phyloP scores from a whole-genome alignment of 35 echinoderm and acorn worm genomes.

The Ptychodera flava region DNA sequence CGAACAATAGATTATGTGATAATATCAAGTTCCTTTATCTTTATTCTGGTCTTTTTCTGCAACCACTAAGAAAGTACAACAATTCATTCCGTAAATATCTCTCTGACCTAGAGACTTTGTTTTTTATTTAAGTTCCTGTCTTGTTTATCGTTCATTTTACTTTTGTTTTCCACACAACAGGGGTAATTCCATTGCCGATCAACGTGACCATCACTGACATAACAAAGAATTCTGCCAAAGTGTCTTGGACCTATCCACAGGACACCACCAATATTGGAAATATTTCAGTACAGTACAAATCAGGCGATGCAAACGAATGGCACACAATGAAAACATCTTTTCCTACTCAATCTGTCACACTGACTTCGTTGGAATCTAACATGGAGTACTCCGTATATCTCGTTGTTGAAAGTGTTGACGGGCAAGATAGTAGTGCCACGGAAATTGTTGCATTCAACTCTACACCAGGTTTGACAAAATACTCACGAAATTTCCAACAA shows the following conservation, averaged over 20 bases:
- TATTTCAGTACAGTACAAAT: not conserved
- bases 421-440: not conserved
- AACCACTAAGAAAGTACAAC: too few species aligned
- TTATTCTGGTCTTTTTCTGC: too few species aligned
- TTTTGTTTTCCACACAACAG: not conserved
- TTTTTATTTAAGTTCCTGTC: too few species aligned
- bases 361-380: not conserved
- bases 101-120: too few species aligned
- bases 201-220: not conserved
- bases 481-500: too few species aligned
- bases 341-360: not conserved
- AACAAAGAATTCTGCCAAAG: not conserved
- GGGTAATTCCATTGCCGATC: not conserved
- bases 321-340: not conserved
- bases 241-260: not conserved
- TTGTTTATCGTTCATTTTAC: too few species aligned
- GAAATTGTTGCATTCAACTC: not conserved
- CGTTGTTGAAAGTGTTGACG: not conserved
- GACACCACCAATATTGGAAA: not conserved
- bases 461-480: not conserved
- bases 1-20: too few species aligned
- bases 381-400: not conserved
- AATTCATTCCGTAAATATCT: too few species aligned
- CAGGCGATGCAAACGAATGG: not conserved
- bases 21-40: too few species aligned